These are phyloP conservation scores for Bugula neritina DNA, from an alignment of 2,888 invertebrate species.

Conservation along the genomic window DNA sequence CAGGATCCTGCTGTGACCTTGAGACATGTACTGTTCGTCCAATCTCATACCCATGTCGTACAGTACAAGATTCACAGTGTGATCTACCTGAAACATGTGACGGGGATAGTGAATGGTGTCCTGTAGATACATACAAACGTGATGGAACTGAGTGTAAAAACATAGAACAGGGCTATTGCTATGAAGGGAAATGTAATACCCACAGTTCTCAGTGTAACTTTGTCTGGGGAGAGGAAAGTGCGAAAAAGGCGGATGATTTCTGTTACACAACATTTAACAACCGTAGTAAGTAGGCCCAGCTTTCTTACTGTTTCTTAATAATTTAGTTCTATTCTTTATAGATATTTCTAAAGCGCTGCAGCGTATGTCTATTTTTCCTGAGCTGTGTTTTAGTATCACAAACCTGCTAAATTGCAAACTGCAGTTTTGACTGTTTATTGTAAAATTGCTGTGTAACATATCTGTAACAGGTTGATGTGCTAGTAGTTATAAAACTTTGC, in stretches of 20 bases:
- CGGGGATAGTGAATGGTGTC: slow-evolving; percentile 88
- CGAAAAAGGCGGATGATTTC: slow-evolving; percentile 65
- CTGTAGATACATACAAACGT: slow-evolving; percentile 79
- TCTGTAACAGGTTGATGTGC: too few species aligned
- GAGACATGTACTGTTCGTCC: slow-evolving; percentile 59
- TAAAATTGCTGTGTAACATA: too few species aligned
- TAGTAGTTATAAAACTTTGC: too few species aligned
- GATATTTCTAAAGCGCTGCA: too few species aligned
- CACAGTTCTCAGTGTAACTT: slow-evolving; percentile 84
- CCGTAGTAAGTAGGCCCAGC: background rate
- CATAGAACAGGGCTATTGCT: slow-evolving; percentile 74
- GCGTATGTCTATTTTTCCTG: too few species aligned
- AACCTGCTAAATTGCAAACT: too few species aligned
- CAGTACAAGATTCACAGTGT: slow-evolving; percentile 73
- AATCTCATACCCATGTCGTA: slow-evolving; percentile 74
- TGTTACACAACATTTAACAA: slow-evolving; percentile 72
- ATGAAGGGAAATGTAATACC: slow-evolving; percentile 78
- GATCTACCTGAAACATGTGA: slow-evolving; percentile 93
- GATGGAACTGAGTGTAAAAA: slow-evolving; percentile 73
- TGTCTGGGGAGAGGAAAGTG: slow-evolving; percentile 69
- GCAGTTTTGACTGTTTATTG: too few species aligned
- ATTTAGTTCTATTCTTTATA: background rate
- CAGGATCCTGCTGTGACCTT: slow-evolving; percentile 37
- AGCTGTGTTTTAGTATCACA: too few species aligned
- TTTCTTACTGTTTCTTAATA: background rate